A percentile compares a stretch with the other conserved stretches of the same genome.
Conservation (phyloP, 1,140 invertebrate species). For the Zaprionus ornatus region DNA sequence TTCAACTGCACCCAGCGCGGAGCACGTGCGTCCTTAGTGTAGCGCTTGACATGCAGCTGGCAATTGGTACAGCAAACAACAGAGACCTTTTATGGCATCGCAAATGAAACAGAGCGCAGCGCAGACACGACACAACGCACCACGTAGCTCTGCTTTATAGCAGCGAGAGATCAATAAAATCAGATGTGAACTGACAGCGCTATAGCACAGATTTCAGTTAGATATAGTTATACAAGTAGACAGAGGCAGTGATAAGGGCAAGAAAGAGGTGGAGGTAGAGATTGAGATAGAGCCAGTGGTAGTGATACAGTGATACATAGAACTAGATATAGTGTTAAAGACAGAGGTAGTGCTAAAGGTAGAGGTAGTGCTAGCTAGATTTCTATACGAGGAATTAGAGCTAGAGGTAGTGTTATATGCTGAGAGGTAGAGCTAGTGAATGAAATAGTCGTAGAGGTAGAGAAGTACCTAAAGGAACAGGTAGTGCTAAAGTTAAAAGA, state of each 20-base stretch:
- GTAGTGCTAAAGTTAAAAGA: too few relatives aligned
- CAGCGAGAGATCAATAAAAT: slow-evolving; percentile 58
- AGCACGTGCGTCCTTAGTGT: slow-evolving; percentile 37
- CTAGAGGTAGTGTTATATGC: too few relatives aligned
- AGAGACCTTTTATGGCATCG: slow-evolving; percentile 30
- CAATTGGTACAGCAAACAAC: slow-evolving; percentile 62
- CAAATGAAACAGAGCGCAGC: slow-evolving; percentile 60
- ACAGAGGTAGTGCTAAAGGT: too few relatives aligned
- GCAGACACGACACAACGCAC: slow-evolving; percentile 18
- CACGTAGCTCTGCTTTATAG: slow-evolving; percentile 18
- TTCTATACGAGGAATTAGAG: too few relatives aligned
- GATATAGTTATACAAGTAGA: slow-evolving; percentile 6
- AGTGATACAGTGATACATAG: too few relatives aligned
- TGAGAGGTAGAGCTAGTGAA: too few relatives aligned
- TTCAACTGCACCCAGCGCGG: neutral
- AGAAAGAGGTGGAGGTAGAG: too few relatives aligned
- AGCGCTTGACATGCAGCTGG: slow-evolving; percentile 52
- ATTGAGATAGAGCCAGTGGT: too few relatives aligned
- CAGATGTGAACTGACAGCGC: slow-evolving; percentile 11
- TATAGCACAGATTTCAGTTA: slow-evolving; percentile 15
- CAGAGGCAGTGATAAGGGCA: too few relatives aligned
- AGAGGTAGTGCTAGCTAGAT: too few relatives aligned
- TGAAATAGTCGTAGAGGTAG: neutral
- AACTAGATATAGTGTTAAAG: too few relatives aligned
- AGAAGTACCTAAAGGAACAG: too few relatives aligned